A percentile compares a stretch with the other conserved stretches of the same genome.
Conservation (phyloP, 2,797 vertebrate species). For the Valencia hispanica region DNA sequence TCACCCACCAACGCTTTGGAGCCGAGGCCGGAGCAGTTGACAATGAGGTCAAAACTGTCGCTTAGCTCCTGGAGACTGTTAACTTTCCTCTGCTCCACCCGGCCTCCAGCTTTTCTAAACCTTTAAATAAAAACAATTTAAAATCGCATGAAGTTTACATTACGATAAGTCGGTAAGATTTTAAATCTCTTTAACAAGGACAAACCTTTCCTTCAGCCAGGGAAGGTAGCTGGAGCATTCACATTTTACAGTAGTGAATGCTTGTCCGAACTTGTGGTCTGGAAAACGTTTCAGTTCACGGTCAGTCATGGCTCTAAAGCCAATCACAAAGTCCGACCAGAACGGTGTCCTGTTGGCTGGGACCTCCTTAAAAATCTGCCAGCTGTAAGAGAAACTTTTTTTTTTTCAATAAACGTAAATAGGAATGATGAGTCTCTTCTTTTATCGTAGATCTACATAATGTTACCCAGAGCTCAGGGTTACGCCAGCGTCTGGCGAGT, state of each 20-base stretch:
- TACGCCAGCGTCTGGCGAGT: slow-evolving; percentile 87
- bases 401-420: too few relatives aligned
- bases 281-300: slow-evolving; percentile 88
- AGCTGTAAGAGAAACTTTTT: slow-evolving; percentile 77
- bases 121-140: slow-evolving; percentile 70
- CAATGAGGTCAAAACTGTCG: slow-evolving; percentile 81
- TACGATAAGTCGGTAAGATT: background rate
- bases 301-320: slow-evolving; percentile 86
- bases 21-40: slow-evolving; percentile 91
- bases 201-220: slow-evolving; percentile 90
- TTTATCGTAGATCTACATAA: background rate
- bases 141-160: slow-evolving; percentile 14
- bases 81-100: slow-evolving; percentile 77
- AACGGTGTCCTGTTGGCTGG: slow-evolving; percentile 81
- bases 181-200: background rate
- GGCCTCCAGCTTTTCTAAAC: slow-evolving; percentile 80
- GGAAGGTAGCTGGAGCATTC: slow-evolving; percentile 87
- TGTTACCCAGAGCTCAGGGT: slow-evolving; percentile 89
- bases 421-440: background rate
- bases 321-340: slow-evolving; percentile 89
- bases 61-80: slow-evolving; percentile 83
- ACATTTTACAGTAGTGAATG: slow-evolving; percentile 90
- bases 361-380: slow-evolving; percentile 86
- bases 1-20: slow-evolving; percentile 83
- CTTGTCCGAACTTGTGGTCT: slow-evolving; percentile 84